Base-by-base conservation (phyloP, 2,113 vertebrate species). In the Leptosomus discolor region DNA sequence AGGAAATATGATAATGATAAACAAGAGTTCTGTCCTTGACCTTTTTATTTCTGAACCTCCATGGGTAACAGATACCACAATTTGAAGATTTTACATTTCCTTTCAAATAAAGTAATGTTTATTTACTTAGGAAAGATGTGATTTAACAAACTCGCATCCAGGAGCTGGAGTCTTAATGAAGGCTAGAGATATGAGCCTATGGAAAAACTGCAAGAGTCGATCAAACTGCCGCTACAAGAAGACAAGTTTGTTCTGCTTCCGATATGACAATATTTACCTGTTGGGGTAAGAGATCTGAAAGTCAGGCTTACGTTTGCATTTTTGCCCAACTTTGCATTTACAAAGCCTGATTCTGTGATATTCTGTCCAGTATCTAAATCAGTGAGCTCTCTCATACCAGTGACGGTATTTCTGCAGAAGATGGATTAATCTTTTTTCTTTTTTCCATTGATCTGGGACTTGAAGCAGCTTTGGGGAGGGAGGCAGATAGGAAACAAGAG, bases 401-500 rank as follows among this genome's bases (percentile, higher is more conserved):
- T 27, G 65, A 64, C 60, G 73, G 54, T 91, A 88, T 92, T 92
- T 95, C 76, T 0, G 0, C 53, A 12, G 80, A 75, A 93, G 77
- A 75, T 2, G 3, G 92, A 96, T 95, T 95, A 82, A 78, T 91
- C 37, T 84, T 48, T 22, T 57, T 46, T 81, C 80, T 91, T 77
- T 45, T 34, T 32, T 54, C 20, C 26, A 81, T 86, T 94, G 85
- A 96, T 85, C 89, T 89, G 34, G 34, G 53, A 75, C 74, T 92
- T 91, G 84, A 96, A 96, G 60, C 77, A 79, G 73, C 53, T 94
- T 78, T 90, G 69, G 71, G 64, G 68, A 91, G 23, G 41, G 56
- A 94, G 84, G 79, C 50, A 78, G 83, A 80, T 54, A 91, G 83
- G 64, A 89, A 92, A 86, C 83, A 80, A 92, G 89, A 74, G n/a